These are phyloP conservation scores for Phyllostomus hastatus DNA, from an alignment of 2,113 vertebrate species.

Conservation along the genomic window DNA sequence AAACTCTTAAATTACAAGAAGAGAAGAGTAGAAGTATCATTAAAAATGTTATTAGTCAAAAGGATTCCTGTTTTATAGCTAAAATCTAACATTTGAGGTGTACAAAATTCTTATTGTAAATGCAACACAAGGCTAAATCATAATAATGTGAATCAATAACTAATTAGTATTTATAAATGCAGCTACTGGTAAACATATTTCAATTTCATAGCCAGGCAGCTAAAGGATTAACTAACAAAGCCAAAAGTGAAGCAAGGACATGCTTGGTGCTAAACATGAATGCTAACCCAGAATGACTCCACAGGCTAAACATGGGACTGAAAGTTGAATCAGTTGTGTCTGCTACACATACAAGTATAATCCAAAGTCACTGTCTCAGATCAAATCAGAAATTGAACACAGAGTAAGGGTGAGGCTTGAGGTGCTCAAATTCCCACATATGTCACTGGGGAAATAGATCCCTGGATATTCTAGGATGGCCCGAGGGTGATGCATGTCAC, in stretches of 20 bases:
- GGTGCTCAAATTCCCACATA: not conserved
- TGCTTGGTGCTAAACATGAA: not conserved
- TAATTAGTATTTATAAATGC: constrained; percentile 69
- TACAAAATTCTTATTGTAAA: constrained; percentile 57
- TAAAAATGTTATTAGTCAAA: constrained; percentile 53
- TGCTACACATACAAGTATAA: not conserved
- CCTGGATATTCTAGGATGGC: not conserved
- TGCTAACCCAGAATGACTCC: not conserved
- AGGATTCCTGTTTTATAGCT: constrained; percentile 49
- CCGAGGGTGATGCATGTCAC: not conserved
- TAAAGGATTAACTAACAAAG: constrained; percentile 45
- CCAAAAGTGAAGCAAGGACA: not conserved
- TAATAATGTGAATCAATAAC: constrained; percentile 66
- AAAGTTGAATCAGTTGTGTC: not conserved
- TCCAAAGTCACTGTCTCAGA: not conserved
- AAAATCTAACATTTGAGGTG: constrained; percentile 30
- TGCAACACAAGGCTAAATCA: constrained; percentile 58
- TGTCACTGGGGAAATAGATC: not conserved
- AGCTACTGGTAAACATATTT: constrained; percentile 57
- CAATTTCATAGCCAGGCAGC: constrained; percentile 57
- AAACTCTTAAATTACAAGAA: constrained; percentile 34
- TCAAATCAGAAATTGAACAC: not conserved
- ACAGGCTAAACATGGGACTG: not conserved
- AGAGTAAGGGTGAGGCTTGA: not conserved
- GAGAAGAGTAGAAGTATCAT: not conserved